Conservation (phyloP, 1,140 invertebrate genomes). For the Bombus difficillimus region DNA sequence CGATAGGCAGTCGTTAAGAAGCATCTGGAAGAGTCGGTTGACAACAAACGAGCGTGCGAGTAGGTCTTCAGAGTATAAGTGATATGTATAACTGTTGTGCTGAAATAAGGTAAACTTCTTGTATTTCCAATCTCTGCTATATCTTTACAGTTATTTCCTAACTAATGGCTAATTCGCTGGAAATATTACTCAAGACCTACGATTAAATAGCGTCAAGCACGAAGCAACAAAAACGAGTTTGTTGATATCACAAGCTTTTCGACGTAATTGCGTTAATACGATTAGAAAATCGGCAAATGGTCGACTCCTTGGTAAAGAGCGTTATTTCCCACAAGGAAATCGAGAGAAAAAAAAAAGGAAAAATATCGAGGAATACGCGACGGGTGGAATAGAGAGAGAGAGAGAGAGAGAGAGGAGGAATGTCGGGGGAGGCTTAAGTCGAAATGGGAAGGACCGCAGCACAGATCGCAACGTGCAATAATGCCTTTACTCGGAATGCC, state of each 20-base stretch:
- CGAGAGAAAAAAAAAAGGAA: not conserved
- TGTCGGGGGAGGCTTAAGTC: constrained; percentile 45
- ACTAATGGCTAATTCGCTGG: not conserved
- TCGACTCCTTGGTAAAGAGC: not conserved
- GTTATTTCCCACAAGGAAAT: not conserved
- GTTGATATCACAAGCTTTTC: too few species aligned
- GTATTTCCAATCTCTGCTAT: too few species aligned
- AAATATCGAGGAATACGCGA: not conserved
- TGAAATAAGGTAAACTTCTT: too few species aligned
- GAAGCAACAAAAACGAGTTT: not conserved
- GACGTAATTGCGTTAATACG: too few species aligned
- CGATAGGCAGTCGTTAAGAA: too few species aligned
- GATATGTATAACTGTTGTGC: too few species aligned
- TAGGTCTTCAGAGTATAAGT: too few species aligned
- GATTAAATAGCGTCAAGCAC: too few species aligned
- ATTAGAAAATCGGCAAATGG: not conserved
- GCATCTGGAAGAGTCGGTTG: too few species aligned
- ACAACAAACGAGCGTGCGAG: too few species aligned
- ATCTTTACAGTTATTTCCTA: too few species aligned
- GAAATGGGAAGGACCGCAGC: constrained; percentile 45
- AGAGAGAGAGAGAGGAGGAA: constrained; percentile 45
- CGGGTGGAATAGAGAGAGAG: constrained; percentile 29
- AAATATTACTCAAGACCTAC: not conserved
- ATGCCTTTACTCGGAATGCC: constrained; percentile 56
- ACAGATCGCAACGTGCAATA: constrained; percentile 58